These are phyloP conservation scores for Trichomycterus rosablanca DNA, from an alignment of 2,113 vertebrate genomes.

Conservation along the genomic window DNA sequence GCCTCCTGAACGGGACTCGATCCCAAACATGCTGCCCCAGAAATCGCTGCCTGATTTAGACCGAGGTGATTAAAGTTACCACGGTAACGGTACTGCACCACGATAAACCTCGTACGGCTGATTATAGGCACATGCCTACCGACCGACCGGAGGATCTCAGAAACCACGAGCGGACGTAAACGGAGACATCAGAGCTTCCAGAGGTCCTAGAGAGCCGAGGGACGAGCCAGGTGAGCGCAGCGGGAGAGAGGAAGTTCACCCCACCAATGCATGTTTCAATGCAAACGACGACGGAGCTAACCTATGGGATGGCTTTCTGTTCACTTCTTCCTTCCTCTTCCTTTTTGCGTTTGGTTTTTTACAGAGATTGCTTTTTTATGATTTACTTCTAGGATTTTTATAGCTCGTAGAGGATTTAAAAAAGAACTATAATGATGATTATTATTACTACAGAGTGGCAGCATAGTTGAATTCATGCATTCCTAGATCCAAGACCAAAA, in stretches of 20 bases:
- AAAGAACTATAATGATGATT: constrained; percentile 30
- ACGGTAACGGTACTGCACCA: no score
- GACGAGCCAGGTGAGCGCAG: no score
- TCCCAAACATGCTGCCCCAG: no score
- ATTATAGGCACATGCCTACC: no score
- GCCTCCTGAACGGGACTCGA: no score
- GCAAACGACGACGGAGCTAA: constrained; percentile 46
- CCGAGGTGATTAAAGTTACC: no score
- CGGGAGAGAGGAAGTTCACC: constrained; percentile 11
- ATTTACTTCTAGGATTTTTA: constrained; percentile 52
- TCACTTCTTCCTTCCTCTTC: constrained; percentile 40
- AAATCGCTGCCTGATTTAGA: no score
- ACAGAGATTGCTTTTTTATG: constrained; percentile 48
- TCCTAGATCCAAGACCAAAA: constrained; percentile 45
- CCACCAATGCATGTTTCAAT: constrained; percentile 50
- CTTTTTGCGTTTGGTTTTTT: constrained; percentile 43
- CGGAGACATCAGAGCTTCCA: constrained; percentile 49
- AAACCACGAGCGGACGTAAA: no score
- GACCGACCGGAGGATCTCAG: no score
- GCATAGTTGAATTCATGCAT: constrained; percentile 46
- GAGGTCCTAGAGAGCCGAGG: constrained; percentile 29
- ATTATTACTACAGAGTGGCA: constrained; percentile 48
- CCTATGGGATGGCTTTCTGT: constrained; percentile 40
- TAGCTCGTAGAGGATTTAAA: constrained; percentile 48
- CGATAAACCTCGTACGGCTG: no score